A percentile compares a stretch with the other conserved stretches of the same genome.
These are phyloP conservation scores for Cephalopachus bancanus DNA, from an alignment of 2,797 vertebrate genomes.

Conservation along the genomic window DNA sequence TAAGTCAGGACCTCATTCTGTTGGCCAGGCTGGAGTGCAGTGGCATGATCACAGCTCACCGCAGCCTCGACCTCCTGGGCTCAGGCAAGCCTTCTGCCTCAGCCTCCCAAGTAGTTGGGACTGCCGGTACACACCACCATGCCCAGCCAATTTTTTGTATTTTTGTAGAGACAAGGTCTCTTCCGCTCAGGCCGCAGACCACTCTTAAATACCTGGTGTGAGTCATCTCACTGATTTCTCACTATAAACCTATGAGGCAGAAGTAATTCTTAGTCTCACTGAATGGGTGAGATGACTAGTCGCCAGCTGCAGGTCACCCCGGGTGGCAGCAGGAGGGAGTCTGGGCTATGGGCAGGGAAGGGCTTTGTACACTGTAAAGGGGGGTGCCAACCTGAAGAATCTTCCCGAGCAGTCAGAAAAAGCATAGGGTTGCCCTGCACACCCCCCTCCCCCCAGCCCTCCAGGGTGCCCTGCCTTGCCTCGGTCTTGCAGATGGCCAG, in stretches of 20 bases:
- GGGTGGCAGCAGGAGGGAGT: fast-evolving
- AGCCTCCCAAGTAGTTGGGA: too few species aligned
- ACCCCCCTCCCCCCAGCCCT: too few species aligned
- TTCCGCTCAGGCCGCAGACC: not conserved
- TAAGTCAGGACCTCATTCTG: too few species aligned
- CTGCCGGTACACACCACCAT: too few species aligned
- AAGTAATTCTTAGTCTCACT: not conserved
- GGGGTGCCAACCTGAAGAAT: not conserved
- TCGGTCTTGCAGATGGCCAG: constrained; percentile 90
- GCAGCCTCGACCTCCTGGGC: too few species aligned
- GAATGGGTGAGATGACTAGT: not conserved
- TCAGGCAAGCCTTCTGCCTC: too few species aligned
- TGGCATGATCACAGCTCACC: too few species aligned
- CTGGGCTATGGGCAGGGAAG: fast-evolving
- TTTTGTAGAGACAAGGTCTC: too few species aligned
- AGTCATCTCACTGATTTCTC: not conserved
- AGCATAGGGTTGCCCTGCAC: not conserved
- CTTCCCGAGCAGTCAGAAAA: not conserved
- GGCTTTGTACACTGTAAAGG: not conserved
- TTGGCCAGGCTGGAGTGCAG: too few species aligned
- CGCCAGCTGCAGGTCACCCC: not conserved
- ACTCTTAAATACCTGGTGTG: not conserved
- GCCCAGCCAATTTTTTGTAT: too few species aligned
- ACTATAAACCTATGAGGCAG: not conserved
- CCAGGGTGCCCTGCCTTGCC: constrained; percentile 87